These are phyloP conservation scores for Phaethon lepturus DNA, from an alignment of 2,113 vertebrate genomes.

Conservation along the genomic window DNA sequence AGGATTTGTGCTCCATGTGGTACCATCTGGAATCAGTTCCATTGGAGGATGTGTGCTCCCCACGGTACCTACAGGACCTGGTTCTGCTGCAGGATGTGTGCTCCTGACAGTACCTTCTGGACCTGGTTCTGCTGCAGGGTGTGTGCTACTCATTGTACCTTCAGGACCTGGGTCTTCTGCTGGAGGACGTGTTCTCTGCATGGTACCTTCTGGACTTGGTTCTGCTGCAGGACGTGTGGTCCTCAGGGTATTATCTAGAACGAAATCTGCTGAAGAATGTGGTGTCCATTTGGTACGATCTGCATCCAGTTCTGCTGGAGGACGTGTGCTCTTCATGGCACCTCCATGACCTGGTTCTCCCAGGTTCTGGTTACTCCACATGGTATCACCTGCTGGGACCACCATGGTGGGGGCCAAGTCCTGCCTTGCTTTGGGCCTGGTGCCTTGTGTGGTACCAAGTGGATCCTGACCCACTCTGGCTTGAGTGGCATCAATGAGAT, in stretches of 20 bases:
- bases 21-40: not conserved
- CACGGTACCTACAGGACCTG: no score
- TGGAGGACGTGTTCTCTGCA: rapidly evolving
- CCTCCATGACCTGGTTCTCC: not conserved
- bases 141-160: not conserved
- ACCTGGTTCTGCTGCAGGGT: rapidly evolving
- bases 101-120: rapidly evolving
- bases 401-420: not conserved
- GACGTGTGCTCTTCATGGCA: rapidly evolving
- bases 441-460: no score
- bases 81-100: not conserved
- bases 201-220: no score
- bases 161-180: not conserved
- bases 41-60: not conserved
- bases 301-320: rapidly evolving
- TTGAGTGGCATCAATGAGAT: not conserved
- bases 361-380: not conserved
- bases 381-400: not conserved
- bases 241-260: no score
- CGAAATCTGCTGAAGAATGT: no score
- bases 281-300: rapidly evolving
- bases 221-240: rapidly evolving
- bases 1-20: no score
- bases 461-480: not conserved
- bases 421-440: not conserved